A percentile compares a stretch with the other conserved stretches of the same genome.
Evolutionary conservation across 2,113 vertebrate genomes (phyloP).

Genomic region (Dinomys branickii): DNA sequence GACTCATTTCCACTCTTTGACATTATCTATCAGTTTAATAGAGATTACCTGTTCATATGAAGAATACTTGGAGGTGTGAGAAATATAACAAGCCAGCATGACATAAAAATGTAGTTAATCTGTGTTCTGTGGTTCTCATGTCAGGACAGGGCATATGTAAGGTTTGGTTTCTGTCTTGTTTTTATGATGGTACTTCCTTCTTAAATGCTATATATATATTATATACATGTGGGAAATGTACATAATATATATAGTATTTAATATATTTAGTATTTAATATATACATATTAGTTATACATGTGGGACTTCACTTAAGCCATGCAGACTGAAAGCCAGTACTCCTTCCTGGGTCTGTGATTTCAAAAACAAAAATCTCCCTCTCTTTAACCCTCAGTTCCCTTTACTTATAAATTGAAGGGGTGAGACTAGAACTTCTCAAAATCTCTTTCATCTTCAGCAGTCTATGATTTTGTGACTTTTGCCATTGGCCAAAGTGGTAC

Average conservation of each 20-base stretch:
- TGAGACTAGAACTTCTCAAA: background rate
- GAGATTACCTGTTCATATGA: background rate
- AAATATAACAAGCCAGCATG: background rate
- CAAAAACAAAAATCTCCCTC: background rate
- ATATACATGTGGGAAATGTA: no score
- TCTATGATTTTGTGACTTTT: constrained; percentile 44
- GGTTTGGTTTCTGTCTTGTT: background rate
- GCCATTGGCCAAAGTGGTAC: constrained; percentile 45
- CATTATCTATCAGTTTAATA: background rate
- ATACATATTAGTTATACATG: background rate
- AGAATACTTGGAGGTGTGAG: background rate
- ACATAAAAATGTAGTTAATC: background rate
- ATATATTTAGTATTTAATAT: no score
- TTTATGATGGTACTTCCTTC: background rate
- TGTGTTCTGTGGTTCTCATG: background rate
- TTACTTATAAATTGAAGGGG: background rate
- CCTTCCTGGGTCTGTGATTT: background rate
- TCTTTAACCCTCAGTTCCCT: background rate
- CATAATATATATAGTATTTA: no score
- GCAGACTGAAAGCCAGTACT: background rate
- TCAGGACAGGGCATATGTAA: no score
- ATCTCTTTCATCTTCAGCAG: background rate
- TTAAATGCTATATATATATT: background rate
- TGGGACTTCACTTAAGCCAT: background rate
- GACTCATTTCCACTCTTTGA: background rate